These are phyloP conservation scores for Lordiphosa collinella DNA, from an alignment of 1,140 invertebrate genomes.

Conservation along the genomic window DNA sequence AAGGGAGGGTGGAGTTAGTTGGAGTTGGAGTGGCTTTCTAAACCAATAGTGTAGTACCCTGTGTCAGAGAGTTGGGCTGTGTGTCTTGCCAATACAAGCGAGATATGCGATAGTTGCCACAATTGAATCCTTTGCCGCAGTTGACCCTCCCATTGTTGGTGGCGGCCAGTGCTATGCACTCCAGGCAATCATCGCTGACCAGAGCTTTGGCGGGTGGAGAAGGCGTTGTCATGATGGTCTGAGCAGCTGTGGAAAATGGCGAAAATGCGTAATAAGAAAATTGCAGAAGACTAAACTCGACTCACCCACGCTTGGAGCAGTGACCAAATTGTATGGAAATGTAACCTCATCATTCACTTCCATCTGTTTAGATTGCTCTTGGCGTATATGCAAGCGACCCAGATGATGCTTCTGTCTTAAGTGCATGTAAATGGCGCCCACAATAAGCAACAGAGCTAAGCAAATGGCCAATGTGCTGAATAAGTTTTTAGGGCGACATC, in stretches of 20 bases:
- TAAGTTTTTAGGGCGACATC: conserved; percentile 18
- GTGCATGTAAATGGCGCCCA: conserved; percentile 60
- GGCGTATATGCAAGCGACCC: conserved; percentile 43
- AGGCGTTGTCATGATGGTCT: too few relatives aligned
- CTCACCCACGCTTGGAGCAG: conserved; percentile 3
- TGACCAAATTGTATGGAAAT: conserved; percentile 9
- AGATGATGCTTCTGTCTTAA: conserved; percentile 54
- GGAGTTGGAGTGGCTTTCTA: not conserved
- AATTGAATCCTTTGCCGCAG: conserved; percentile 27
- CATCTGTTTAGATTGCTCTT: not conserved
- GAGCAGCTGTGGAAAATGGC: conserved; percentile 16
- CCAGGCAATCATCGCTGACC: conserved; percentile 35
- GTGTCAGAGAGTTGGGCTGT: conserved; percentile 2
- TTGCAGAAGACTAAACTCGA: not conserved
- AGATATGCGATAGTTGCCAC: conserved; percentile 68
- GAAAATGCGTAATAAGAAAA: too few relatives aligned
- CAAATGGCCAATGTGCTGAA: conserved; percentile 39
- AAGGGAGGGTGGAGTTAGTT: not conserved
- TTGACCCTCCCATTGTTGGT: conserved; percentile 30
- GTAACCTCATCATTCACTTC: not conserved
- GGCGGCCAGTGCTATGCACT: conserved; percentile 38
- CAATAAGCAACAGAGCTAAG: conserved; percentile 45
- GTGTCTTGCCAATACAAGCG: conserved; percentile 62
- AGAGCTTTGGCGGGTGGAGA: too few relatives aligned
- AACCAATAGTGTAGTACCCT: conserved; percentile 7